Conservation (phyloP, 1,140 invertebrate species). For the Cotesia glomerata region DNA sequence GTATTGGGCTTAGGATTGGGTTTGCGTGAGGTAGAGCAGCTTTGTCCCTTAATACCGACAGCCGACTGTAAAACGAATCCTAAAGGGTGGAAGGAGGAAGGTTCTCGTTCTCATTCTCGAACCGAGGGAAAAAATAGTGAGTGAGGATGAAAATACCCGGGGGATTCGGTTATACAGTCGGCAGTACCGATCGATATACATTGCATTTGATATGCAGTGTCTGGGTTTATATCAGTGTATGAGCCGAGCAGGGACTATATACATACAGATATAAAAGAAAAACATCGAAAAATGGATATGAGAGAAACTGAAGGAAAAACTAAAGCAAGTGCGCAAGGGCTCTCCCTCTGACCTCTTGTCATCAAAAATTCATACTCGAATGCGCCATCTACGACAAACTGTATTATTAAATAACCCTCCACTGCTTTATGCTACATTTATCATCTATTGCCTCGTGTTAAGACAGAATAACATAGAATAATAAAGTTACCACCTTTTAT, state of each 20-base stretch:
- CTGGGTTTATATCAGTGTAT: too few relatives aligned
- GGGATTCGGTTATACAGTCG: too few relatives aligned
- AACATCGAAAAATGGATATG: not conserved
- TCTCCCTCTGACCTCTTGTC: conserved; percentile 19
- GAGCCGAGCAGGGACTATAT: not conserved
- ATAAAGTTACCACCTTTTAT: not conserved
- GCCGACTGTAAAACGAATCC: too few relatives aligned
- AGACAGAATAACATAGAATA: not conserved
- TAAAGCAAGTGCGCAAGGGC: not conserved
- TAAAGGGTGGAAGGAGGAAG: too few relatives aligned
- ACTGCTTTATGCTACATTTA: conserved; percentile 34
- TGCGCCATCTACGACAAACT: conserved; percentile 33
- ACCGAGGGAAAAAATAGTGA: too few relatives aligned
- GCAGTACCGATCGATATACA: too few relatives aligned
- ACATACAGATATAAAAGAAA: not conserved
- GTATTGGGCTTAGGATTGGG: too few relatives aligned
- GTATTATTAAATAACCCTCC: conserved; percentile 39
- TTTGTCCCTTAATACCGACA: too few relatives aligned
- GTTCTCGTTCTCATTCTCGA: too few relatives aligned
- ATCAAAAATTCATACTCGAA: conserved; percentile 41
- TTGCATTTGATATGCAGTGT: too few relatives aligned
- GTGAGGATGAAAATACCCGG: too few relatives aligned
- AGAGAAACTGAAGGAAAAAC: not conserved
- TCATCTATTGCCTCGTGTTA: not conserved
- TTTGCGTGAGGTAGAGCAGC: too few relatives aligned